These are phyloP conservation scores for Chondrilla cf. caribensis DNA, from an alignment of 37 sponge, comb jelly and placozoan species.

Conservation along the genomic window DNA sequence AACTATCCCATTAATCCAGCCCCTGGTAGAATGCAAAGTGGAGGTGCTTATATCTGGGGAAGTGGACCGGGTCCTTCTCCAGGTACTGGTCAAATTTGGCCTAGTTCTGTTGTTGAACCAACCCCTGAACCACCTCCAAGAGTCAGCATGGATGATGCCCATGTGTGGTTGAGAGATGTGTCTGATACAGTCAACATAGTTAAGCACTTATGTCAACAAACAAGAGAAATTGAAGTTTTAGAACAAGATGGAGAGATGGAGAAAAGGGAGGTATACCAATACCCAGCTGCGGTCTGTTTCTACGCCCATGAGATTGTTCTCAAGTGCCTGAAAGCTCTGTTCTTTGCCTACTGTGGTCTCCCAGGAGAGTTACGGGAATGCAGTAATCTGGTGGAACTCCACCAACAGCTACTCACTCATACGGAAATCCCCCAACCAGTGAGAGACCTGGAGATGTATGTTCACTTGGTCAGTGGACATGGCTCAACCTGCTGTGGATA, in stretches of 20 bases:
- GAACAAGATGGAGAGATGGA: background rate
- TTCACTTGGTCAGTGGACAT: constrained; percentile 36
- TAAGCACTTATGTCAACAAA: background rate
- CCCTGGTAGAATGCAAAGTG: background rate
- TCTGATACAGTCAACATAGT: background rate
- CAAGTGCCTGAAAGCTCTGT: constrained; percentile 56
- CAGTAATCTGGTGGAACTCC: constrained; percentile 25
- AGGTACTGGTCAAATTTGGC: background rate
- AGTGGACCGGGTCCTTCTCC: no score
- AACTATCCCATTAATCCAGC: background rate
- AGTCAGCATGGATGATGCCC: background rate
- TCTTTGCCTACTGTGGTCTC: constrained; percentile 43
- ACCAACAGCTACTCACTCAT: background rate
- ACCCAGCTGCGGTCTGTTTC: constrained; percentile 59
- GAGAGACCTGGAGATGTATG: background rate
- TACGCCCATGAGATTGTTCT: constrained; percentile 59
- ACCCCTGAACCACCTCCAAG: background rate
- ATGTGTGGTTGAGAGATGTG: background rate
- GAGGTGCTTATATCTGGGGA: background rate
- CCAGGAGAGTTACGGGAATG: background rate
- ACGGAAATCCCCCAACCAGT: background rate
- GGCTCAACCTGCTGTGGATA: constrained; percentile 35
- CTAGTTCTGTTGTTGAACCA: background rate
- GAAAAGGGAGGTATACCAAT: background rate
- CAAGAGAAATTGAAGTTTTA: background rate